A percentile compares a stretch with the other conserved stretches of the same genome.
These are phyloP conservation scores for Epirrita christyi DNA, from an alignment of 2,888 invertebrate species.

Conservation along the genomic window DNA sequence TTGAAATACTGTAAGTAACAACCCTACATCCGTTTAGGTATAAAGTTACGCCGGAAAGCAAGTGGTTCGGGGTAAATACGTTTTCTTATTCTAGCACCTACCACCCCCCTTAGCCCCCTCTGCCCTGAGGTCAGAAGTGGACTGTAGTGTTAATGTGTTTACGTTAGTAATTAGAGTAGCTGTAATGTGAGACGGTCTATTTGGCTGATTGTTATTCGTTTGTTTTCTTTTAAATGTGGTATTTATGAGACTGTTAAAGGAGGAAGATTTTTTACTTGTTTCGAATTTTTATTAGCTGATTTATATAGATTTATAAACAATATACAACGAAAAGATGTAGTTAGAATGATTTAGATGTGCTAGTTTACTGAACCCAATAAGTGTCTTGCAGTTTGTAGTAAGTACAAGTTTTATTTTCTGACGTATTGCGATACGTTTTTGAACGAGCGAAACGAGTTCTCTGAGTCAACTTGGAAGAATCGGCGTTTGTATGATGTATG, in stretches of 20 bases:
- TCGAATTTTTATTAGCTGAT: no score
- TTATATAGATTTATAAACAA: no score
- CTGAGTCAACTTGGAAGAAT: no score
- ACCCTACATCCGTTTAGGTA: slow-evolving; percentile 63
- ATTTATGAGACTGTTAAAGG: background rate
- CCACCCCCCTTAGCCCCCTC: slow-evolving; percentile 22
- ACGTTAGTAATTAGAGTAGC: slow-evolving; percentile 61
- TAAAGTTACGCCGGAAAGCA: slow-evolving; percentile 67
- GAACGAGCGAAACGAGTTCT: no score
- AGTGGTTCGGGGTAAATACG: slow-evolving; percentile 71
- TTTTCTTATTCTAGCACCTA: slow-evolving; percentile 62
- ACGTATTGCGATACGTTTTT: no score
- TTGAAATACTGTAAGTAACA: slow-evolving; percentile 35
- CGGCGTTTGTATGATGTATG: no score
- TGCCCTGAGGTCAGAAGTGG: slow-evolving; percentile 30
- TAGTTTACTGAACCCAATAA: no score
- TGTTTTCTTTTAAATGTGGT: slow-evolving; percentile 32
- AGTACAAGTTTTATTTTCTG: no score
- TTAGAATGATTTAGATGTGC: no score
- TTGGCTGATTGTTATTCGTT: slow-evolving; percentile 32
- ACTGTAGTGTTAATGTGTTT: slow-evolving; percentile 52
- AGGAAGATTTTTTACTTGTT: no score
- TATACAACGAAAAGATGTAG: no score
- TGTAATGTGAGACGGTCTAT: slow-evolving; percentile 38
- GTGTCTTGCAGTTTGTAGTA: no score